Evolutionary conservation across 2,113 vertebrate genomes (phyloP).

Genomic region (Peucedramus taeniatus): DNA sequence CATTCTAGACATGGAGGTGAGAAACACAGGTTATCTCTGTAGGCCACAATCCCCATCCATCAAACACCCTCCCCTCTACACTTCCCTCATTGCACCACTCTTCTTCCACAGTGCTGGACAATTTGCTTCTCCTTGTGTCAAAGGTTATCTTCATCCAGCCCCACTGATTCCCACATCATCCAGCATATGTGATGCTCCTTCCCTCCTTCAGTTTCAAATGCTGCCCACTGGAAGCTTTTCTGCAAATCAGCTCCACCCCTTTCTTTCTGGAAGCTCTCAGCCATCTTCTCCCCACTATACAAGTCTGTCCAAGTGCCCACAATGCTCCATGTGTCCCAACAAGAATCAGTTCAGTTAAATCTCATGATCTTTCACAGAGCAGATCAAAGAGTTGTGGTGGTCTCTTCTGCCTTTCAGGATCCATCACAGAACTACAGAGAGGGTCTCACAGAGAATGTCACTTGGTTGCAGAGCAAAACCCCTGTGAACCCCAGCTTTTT

Average conservation of each 20-base stretch:
- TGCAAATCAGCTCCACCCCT: background rate
- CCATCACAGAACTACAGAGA: background rate
- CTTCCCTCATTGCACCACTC: background rate
- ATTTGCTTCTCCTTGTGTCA: background rate
- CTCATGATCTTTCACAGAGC: background rate
- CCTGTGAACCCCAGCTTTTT: background rate
- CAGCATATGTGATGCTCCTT: background rate
- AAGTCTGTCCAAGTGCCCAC: no score
- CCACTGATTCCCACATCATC: background rate
- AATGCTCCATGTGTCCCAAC: accelerated
- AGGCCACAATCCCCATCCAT: background rate
- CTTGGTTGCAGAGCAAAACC: background rate
- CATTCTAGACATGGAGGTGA: conserved; percentile 76
- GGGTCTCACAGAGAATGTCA: background rate
- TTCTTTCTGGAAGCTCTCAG: background rate
- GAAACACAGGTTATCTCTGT: background rate
- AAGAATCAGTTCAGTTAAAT: background rate
- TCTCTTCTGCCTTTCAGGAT: background rate
- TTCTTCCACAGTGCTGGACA: background rate
- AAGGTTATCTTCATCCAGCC: background rate
- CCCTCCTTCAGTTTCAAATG: background rate
- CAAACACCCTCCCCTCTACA: background rate
- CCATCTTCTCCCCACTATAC: background rate
- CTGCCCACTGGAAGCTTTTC: background rate
- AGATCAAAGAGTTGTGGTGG: background rate